Conservation (phyloP, 35 echinoderm and acorn worm species). For the Eucidaris tribuloides region DNA sequence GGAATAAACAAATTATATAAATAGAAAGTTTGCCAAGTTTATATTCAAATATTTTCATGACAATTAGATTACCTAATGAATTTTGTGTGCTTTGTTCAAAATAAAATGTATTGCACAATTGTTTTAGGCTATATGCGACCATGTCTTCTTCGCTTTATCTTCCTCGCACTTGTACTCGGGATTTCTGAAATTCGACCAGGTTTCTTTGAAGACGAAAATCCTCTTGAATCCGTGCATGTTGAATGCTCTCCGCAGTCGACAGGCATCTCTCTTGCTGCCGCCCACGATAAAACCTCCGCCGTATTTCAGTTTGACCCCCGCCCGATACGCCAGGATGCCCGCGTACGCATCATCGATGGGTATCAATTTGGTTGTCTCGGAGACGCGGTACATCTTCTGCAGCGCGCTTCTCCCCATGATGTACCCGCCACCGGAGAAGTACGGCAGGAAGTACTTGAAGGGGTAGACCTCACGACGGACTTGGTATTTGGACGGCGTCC, state of each 20-base stretch:
- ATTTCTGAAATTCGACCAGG: conserved; percentile 62
- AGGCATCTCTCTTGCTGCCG: conserved; percentile 71
- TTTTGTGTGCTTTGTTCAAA: too few relatives aligned
- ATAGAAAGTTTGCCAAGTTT: too few relatives aligned
- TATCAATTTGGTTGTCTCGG: conserved; percentile 70
- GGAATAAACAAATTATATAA: too few relatives aligned
- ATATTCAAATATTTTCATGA: too few relatives aligned
- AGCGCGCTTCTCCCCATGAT: conserved; percentile 60
- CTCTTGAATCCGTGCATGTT: conserved; percentile 87
- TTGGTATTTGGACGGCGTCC: conserved; percentile 79
- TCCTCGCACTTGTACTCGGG: conserved; percentile 8
- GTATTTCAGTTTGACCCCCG: background rate
- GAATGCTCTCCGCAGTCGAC: conserved; percentile 63
- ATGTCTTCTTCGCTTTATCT: conserved; percentile 1
- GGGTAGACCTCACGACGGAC: conserved; percentile 54
- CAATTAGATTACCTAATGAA: too few relatives aligned
- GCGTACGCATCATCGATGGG: conserved; percentile 93
- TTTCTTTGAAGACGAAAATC: conserved; percentile 47
- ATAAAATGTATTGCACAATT: too few relatives aligned
- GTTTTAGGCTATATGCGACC: conserved; percentile 9
- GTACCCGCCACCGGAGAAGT: conserved; percentile 93
- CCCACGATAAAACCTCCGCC: conserved; percentile 69
- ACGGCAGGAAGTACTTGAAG: conserved; percentile 85
- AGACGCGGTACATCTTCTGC: conserved; percentile 46
- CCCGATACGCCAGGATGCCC: conserved; percentile 77